A percentile compares a stretch with the other conserved stretches of the same genome.
Evolutionary conservation across 2,888 invertebrate genomes (phyloP).

Genomic region (Thera obeliscata): DNA sequence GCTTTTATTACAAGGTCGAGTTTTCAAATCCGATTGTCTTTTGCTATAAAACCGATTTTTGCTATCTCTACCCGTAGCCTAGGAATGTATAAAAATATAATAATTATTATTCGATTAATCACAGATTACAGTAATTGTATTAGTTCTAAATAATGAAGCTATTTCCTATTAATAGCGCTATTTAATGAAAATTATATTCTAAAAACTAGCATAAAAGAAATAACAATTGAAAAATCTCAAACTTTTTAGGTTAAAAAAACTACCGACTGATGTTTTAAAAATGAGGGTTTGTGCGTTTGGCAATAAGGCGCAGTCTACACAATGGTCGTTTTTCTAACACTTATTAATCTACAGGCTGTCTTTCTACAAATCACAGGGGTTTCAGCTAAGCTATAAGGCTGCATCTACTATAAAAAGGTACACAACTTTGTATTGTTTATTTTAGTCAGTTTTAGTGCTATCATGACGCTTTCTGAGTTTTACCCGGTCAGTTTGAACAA

Average conservation of each 20-base stretch:
- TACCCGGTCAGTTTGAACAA: not conserved
- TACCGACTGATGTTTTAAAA: constrained; percentile 9
- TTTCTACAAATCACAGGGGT: constrained; percentile 47
- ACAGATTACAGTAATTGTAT: constrained; percentile 63
- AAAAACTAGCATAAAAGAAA: not conserved
- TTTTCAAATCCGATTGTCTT: not conserved
- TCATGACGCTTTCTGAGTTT: not conserved
- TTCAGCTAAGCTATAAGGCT: constrained; percentile 52
- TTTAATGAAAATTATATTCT: not conserved
- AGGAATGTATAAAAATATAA: constrained; percentile 83
- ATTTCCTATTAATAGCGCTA: constrained; percentile 2
- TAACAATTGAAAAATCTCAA: constrained; percentile 1
- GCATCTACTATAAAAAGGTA: constrained; percentile 31
- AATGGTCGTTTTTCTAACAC: constrained; percentile 25
- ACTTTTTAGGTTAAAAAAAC: not conserved
- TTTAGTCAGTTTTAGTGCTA: not conserved
- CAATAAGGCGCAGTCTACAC: constrained; percentile 36
- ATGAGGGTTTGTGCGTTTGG: constrained; percentile 31
- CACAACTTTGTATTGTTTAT: constrained; percentile 15
- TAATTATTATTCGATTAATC: constrained; percentile 71
- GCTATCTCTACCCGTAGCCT: constrained; percentile 71
- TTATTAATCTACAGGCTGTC: constrained; percentile 35
- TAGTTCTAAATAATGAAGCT: constrained; percentile 43
- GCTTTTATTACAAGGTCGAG: no score
- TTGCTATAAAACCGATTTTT: constrained; percentile 35